A percentile compares a stretch with the other conserved stretches of the same genome.
phyloP scores from a whole-genome alignment of 2,797 vertebrate species.

The Trachurus trachurus region DNA sequence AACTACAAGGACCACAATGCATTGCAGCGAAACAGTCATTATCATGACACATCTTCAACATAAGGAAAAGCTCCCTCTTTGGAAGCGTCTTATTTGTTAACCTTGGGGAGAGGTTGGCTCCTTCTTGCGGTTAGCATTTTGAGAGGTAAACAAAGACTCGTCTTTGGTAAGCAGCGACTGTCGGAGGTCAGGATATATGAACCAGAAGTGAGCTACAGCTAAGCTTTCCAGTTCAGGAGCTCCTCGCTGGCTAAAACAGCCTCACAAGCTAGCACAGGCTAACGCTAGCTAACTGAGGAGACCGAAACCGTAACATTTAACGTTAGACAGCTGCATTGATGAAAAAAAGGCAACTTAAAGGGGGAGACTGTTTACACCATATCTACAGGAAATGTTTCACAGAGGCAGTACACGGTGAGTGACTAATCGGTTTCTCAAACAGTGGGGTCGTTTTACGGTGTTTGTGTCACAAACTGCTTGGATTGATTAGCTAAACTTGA shows the following conservation, averaged over 20 bases:
- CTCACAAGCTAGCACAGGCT: constrained; percentile 63
- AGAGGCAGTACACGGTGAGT: constrained; percentile 52
- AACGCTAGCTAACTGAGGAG: constrained; percentile 64
- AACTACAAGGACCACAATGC: constrained; percentile 84
- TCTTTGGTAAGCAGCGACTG: not conserved
- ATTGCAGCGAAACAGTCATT: constrained; percentile 67
- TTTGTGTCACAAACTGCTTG: constrained; percentile 23
- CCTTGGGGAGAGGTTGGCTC: constrained; percentile 55
- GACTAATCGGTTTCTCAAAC: not conserved
- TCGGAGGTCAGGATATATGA: constrained; percentile 3
- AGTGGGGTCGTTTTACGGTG: not conserved
- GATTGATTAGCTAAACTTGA: constrained; percentile 69
- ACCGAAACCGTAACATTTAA: constrained; percentile 36
- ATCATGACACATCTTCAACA: constrained; percentile 82
- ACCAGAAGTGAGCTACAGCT: constrained; percentile 26
- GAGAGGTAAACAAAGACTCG: not conserved
- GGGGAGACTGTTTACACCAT: not conserved
- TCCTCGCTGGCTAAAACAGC: constrained; percentile 45
- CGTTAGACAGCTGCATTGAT: not conserved
- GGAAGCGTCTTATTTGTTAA: constrained; percentile 72
- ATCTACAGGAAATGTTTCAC: constrained; percentile 5
- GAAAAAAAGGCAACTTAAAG: not conserved
- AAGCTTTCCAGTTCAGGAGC: constrained; percentile 44
- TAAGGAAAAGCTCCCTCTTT: constrained; percentile 74
- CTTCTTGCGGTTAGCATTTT: constrained; percentile 41